Base-by-base conservation (phyloP, 2,888 invertebrate genomes). In the Hymenopus coronatus region DNA sequence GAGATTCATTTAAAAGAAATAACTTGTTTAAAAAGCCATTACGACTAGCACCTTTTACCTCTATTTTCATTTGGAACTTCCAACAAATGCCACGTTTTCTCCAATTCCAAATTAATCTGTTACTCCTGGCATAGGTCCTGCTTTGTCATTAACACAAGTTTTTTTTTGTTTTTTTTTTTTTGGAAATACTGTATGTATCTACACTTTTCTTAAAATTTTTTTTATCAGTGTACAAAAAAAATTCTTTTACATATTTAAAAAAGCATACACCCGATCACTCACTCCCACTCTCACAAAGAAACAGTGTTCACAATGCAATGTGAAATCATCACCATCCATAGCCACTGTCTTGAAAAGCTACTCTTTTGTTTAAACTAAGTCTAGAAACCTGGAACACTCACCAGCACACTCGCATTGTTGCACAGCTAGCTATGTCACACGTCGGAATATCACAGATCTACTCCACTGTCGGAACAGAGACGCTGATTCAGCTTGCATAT, bases 391-490 rank as follows among this genome's bases (percentile, higher is more conserved):
- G 20, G 54, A 28, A 87, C 82, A 82, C 81, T 30, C 33, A 87
- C 30, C 33, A 28, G 28, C 20, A 30, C 84, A 84, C 46, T 85
- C 85, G 54, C 20, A 85, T n/a, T 28, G 27, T 14, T 27, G 28
- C 87, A 87, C 87, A 25, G 82, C 40, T 82, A n/a, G 27, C 87
- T 87, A 87, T 28, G 87, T 87, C 88, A 70, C 82, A 87, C 30
- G 87, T 87, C 88, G 33, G 88, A 88, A 88, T 88, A 88, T 88
- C 88, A 88, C 88, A 88, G 88, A 88, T 88, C 88, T 88, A 88
- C 88, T 88, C 88, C 88, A 88, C 87, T 87, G 30, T 82, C 25
- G 87, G 87, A 82, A 87, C 87, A 87, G 87, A 87, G 82, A 87
- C 27, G 33, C 87, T 87, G 87, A 12, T 87, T 82, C 87, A 87